phyloP scores from a whole-genome alignment of 2,888 invertebrate genomes.

The Gasteruption jaculator region DNA sequence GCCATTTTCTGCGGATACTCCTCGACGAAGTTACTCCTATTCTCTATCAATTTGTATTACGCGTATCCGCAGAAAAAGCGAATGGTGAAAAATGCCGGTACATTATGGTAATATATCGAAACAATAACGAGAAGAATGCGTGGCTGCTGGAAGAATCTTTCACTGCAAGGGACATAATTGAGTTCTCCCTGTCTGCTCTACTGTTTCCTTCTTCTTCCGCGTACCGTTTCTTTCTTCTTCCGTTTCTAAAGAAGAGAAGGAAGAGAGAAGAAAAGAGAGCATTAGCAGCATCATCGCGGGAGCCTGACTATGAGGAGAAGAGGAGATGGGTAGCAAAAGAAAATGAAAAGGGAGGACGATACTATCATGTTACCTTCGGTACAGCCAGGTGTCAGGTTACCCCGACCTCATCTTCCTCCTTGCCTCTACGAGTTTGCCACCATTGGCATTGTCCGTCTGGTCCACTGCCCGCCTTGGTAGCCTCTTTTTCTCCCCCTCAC shows the following conservation, averaged over 20 bases:
- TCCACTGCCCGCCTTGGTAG: slow-evolving; percentile 21
- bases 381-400: slow-evolving; percentile 49
- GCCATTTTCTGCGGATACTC: too few relatives aligned
- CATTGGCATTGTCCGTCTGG: slow-evolving; percentile 37
- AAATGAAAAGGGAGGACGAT: slow-evolving; percentile 22
- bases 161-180: slow-evolving; percentile 27
- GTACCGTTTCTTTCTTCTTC: slow-evolving; percentile 1
- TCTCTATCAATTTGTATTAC: too few relatives aligned
- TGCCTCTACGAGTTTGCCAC: slow-evolving; percentile 47
- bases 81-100: too few relatives aligned
- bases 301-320: slow-evolving; percentile 21
- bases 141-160: too few relatives aligned
- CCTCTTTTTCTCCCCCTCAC: too few relatives aligned
- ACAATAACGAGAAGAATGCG: too few relatives aligned
- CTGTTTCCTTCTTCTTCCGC: background rate
- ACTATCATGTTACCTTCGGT: slow-evolving; percentile 49
- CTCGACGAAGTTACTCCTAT: too few relatives aligned
- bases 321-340: background rate
- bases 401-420: slow-evolving; percentile 48
- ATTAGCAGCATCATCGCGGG: too few relatives aligned
- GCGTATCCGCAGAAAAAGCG: too few relatives aligned
- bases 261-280: too few relatives aligned
- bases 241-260: too few relatives aligned
- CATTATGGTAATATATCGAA: too few relatives aligned
- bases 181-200: slow-evolving; percentile 25